phyloP scores from a whole-genome alignment of 2,888 invertebrate species.

The Drosophila melanosoma region DNA sequence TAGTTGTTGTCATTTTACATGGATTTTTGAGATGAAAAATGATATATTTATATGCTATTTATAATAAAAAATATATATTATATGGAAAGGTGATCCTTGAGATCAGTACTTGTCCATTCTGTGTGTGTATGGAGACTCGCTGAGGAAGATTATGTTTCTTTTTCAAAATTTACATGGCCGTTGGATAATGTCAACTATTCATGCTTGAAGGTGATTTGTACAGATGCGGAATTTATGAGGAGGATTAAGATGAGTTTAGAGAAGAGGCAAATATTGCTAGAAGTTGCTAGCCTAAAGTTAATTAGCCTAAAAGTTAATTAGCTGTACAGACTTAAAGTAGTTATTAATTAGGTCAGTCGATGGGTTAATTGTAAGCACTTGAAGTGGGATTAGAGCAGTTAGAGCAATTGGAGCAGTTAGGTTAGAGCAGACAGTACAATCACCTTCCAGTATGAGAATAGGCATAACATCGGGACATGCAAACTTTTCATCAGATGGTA shows the following conservation, averaged over 20 bases:
- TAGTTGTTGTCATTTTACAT: conserved; percentile 30
- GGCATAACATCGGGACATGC: conserved; percentile 89
- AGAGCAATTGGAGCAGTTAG: conserved; percentile 35
- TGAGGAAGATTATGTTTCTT: not conserved
- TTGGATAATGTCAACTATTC: conserved; percentile 47
- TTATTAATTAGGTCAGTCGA: conserved; percentile 11
- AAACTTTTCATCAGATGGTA: conserved; percentile 78
- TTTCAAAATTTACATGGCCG: conserved; percentile 17
- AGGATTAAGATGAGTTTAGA: not conserved
- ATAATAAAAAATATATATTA: not conserved
- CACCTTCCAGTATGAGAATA: conserved; percentile 95
- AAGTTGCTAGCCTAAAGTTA: conserved; percentile 26
- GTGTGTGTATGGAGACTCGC: not conserved
- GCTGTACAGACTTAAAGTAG: conserved; percentile 54
- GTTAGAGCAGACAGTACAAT: conserved; percentile 73
- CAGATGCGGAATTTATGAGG: conserved; percentile 42
- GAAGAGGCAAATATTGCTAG: not conserved
- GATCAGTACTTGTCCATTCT: not conserved
- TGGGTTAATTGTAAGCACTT: conserved; percentile 47
- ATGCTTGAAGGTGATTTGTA: conserved; percentile 61
- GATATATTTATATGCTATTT: conserved; percentile 4
- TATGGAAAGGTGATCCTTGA: not conserved
- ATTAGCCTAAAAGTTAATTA: conserved; percentile 29
- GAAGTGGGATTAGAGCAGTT: conserved; percentile 24
- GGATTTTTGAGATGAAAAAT: not conserved